These are phyloP conservation scores for Campoplex capitator DNA, from an alignment of 2,888 invertebrate species.

Conservation along the genomic window DNA sequence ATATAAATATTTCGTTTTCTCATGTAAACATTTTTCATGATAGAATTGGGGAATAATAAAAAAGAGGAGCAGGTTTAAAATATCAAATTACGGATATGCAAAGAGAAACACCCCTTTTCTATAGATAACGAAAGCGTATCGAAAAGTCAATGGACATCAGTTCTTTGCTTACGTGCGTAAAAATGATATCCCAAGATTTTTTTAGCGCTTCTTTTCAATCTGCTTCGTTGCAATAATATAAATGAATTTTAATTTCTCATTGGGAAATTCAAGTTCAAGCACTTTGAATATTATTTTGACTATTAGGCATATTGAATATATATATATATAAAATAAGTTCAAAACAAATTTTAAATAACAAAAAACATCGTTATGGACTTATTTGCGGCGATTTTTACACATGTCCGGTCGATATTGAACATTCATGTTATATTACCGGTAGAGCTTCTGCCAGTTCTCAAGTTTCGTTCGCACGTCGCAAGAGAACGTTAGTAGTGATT, in stretches of 20 bases:
- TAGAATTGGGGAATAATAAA: not conserved
- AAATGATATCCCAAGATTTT: not conserved
- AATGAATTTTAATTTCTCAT: not conserved
- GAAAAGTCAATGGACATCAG: not conserved
- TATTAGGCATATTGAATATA: not conserved
- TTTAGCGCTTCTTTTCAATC: not conserved
- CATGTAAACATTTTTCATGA: not conserved
- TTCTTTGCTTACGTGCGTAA: constrained; percentile 38
- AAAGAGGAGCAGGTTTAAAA: constrained; percentile 3
- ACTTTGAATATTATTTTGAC: not conserved
- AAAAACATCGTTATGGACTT: not conserved
- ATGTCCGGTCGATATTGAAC: not conserved
- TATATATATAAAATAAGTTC: not conserved
- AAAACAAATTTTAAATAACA: not conserved
- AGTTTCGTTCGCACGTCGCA: not conserved
- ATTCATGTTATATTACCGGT: not conserved
- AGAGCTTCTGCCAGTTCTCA: not conserved
- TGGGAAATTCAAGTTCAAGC: not conserved
- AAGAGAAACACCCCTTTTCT: constrained; percentile 44
- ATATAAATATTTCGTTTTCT: not conserved
- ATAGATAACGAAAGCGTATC: constrained; percentile 54
- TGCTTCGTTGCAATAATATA: not conserved
- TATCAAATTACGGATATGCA: constrained; percentile 33
- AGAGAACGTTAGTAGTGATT: not conserved
- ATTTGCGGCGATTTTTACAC: not conserved